phyloP scores from a whole-genome alignment of 2,888 invertebrate genomes.

The Epistrophe grossulariae region DNA sequence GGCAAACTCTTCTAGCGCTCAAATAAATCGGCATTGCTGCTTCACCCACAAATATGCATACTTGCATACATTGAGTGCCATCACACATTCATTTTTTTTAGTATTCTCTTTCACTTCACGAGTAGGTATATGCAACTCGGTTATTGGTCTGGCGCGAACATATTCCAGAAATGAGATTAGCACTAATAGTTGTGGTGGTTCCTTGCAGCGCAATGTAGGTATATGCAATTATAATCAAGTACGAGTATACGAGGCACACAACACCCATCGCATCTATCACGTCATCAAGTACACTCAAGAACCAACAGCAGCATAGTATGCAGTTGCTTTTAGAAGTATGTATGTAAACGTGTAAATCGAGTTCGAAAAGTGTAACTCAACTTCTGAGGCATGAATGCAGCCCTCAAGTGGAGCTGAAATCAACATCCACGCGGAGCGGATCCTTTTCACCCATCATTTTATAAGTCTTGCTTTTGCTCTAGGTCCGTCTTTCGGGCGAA shows the following conservation, averaged over 20 bases:
- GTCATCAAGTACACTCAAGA: slow-evolving; percentile 48
- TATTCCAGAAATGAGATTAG: slow-evolving; percentile 63
- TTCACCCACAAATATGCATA: background rate
- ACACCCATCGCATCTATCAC: slow-evolving; percentile 52
- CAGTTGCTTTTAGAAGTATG: slow-evolving; percentile 32
- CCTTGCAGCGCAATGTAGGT: slow-evolving; percentile 27
- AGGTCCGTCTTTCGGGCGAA: slow-evolving; percentile 61
- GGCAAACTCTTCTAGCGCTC: background rate
- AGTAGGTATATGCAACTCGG: slow-evolving; percentile 4
- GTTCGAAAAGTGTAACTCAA: slow-evolving; percentile 73
- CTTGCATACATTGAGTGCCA: slow-evolving; percentile 10
- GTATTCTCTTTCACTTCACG: background rate
- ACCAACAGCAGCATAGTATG: slow-evolving; percentile 22
- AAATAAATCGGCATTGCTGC: slow-evolving; percentile 3
- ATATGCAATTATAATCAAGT: slow-evolving; percentile 58
- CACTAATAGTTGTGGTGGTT: slow-evolving; percentile 61
- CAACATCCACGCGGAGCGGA: slow-evolving; percentile 24
- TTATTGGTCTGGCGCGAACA: slow-evolving; percentile 36
- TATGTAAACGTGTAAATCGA: slow-evolving; percentile 72
- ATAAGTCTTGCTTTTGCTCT: background rate
- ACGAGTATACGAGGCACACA: background rate
- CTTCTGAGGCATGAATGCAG: slow-evolving; percentile 66
- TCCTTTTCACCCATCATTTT: background rate
- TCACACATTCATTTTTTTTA: slow-evolving; percentile 16
- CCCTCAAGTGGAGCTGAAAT: slow-evolving; percentile 66